Conservation (phyloP, 2,888 invertebrate species). For the Cinara cedri region DNA sequence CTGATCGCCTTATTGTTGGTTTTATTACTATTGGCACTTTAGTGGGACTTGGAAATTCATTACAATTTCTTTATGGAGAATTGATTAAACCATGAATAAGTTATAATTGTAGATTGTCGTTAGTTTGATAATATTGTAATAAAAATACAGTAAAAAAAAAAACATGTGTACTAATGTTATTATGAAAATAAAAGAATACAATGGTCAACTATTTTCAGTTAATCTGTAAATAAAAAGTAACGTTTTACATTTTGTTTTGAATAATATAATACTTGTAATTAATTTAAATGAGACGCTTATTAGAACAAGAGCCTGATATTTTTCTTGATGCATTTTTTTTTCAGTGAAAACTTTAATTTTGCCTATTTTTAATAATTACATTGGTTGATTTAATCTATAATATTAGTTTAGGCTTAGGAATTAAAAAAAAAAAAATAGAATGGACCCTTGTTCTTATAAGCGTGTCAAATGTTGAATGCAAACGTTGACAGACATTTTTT, state of each 20-base stretch:
- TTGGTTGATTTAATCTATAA: no score
- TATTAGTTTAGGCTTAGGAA: not conserved
- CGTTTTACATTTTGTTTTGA: no score
- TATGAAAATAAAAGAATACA: not conserved
- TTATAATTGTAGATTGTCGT: not conserved
- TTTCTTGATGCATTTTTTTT: no score
- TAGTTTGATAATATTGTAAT: constrained; percentile 34
- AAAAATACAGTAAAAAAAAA: constrained; percentile 1
- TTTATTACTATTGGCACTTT: constrained; percentile 20
- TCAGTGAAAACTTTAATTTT: no score
- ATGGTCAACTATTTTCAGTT: not conserved
- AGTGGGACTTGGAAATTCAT: constrained; percentile 27
- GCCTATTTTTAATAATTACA: no score
- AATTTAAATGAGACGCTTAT: no score
- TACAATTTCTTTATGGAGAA: constrained; percentile 47
- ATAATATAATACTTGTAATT: no score
- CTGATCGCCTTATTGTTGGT: constrained; percentile 36
- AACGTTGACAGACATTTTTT: not conserved
- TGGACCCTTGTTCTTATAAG: not conserved
- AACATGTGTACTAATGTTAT: not conserved
- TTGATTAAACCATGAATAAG: constrained; percentile 39
- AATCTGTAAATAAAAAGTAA: no score
- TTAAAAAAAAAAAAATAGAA: not conserved
- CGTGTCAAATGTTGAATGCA: not conserved
- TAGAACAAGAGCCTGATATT: no score